These are phyloP conservation scores for Drosophila sechellia DNA, from an alignment of 1,140 invertebrate species.

Conservation along the genomic window DNA sequence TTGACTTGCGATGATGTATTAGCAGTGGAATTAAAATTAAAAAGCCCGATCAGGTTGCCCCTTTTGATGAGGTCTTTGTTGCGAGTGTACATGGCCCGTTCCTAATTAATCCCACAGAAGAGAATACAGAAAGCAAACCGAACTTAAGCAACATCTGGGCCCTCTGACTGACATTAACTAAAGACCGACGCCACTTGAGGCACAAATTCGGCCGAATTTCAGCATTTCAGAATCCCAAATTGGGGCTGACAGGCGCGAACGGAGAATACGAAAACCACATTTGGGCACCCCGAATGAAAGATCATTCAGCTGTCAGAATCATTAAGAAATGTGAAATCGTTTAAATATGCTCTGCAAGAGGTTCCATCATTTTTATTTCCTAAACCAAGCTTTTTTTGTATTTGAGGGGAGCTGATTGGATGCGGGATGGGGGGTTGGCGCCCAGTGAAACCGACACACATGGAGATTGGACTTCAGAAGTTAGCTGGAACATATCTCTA, in stretches of 20 bases:
- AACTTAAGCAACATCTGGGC: slow-evolving; percentile 54
- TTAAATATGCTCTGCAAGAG: slow-evolving; percentile 62
- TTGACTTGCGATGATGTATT: slow-evolving; percentile 82
- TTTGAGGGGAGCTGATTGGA: not conserved
- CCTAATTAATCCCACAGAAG: slow-evolving; percentile 62
- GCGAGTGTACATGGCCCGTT: slow-evolving; percentile 2
- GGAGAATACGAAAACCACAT: slow-evolving; percentile 49
- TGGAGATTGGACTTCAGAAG: slow-evolving; percentile 31
- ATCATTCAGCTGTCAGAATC: slow-evolving; percentile 82
- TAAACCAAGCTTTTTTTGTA: slow-evolving; percentile 71
- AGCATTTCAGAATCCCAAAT: slow-evolving; percentile 19
- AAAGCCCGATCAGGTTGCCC: slow-evolving; percentile 69
- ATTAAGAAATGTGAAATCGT: slow-evolving; percentile 80
- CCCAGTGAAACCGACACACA: slow-evolving; percentile 58
- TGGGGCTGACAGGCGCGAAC: slow-evolving; percentile 45
- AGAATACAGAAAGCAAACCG: not conserved
- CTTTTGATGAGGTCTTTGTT: slow-evolving; percentile 70
- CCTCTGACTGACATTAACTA: slow-evolving; percentile 73
- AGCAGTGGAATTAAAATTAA: slow-evolving; percentile 75
- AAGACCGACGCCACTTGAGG: slow-evolving; percentile 68
- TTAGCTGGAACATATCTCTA: not conserved
- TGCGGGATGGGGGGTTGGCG: slow-evolving; percentile 28
- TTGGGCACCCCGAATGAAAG: slow-evolving; percentile 60
- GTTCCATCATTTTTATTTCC: slow-evolving; percentile 25
- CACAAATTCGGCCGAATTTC: slow-evolving; percentile 51